Percentiles rank a stretch among this genome's conserved stretches.
These are phyloP conservation scores for Agriopis marginaria DNA, from an alignment of 2,888 invertebrate genomes.

Conservation along the genomic window DNA sequence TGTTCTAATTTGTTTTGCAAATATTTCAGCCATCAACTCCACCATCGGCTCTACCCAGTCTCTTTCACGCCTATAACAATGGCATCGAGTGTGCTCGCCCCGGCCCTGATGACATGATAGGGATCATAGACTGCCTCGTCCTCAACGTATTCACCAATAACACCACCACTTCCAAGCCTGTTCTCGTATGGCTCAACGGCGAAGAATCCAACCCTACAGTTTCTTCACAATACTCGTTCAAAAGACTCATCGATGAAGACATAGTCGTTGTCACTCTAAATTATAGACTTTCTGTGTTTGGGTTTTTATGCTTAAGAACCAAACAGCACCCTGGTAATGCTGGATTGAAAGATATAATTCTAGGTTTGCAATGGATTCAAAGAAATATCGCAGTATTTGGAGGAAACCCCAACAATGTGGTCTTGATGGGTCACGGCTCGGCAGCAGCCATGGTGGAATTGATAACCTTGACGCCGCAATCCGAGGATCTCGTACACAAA, in stretches of 20 bases:
- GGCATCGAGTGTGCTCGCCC: conserved; percentile 52
- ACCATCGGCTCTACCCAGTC: background rate
- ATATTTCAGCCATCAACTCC: conserved; percentile 3
- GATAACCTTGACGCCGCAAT: conserved; percentile 63
- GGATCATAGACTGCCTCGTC: conserved; percentile 69
- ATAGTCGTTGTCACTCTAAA: conserved; percentile 88
- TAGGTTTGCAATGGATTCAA: conserved; percentile 91
- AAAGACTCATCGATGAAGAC: conserved; percentile 87
- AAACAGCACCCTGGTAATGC: conserved; percentile 91
- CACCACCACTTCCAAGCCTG: conserved; percentile 59
- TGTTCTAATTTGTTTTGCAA: background rate
- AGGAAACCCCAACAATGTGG: conserved; percentile 89
- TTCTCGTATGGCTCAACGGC: conserved; percentile 69
- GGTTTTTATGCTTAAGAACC: conserved; percentile 87
- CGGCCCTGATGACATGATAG: conserved; percentile 59
- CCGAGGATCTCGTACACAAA: conserved; percentile 63
- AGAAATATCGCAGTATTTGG: conserved; percentile 75
- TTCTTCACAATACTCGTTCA: conserved; percentile 63
- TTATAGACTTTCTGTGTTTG: conserved; percentile 91
- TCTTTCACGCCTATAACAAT: conserved; percentile 4
- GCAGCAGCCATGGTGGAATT: conserved; percentile 87
- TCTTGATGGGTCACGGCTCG: conserved; percentile 92
- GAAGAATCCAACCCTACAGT: conserved; percentile 61
- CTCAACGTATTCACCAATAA: conserved; percentile 65
- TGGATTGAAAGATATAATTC: conserved; percentile 93